Evolutionary conservation across 2,113 vertebrate species (phyloP).

Genomic region (Saiga tatarica): DNA sequence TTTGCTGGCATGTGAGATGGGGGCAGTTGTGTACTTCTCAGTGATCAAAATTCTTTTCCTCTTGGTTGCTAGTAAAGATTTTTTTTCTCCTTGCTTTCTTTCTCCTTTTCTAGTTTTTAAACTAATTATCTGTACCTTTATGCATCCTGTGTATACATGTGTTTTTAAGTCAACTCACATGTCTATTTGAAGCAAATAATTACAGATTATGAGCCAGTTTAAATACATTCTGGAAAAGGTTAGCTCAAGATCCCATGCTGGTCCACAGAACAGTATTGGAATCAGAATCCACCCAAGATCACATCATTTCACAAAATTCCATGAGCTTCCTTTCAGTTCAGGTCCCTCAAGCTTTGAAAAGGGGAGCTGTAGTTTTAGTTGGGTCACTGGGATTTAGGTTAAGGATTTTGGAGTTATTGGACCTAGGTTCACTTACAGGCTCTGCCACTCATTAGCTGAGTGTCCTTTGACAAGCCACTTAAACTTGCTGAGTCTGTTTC

Average conservation of each 20-base stretch:
- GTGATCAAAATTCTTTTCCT: background rate
- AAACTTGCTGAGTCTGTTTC: background rate
- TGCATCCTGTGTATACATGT: background rate
- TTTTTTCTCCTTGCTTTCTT: background rate
- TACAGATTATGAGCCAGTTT: background rate
- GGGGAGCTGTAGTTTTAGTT: background rate
- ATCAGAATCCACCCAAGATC: background rate
- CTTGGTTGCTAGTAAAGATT: background rate
- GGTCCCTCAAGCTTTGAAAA: background rate
- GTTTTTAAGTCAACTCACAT: background rate
- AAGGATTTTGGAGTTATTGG: background rate
- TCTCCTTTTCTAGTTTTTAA: background rate
- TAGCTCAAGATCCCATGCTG: background rate
- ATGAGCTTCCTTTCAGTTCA: background rate
- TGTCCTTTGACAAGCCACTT: background rate
- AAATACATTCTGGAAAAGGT: background rate
- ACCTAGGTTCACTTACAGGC: background rate
- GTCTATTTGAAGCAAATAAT: background rate
- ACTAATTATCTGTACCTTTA: background rate
- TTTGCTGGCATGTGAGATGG: background rate
- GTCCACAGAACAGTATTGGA: background rate
- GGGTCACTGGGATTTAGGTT: background rate
- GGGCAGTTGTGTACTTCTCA: background rate
- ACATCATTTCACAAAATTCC: background rate
- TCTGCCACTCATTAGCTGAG: background rate